phyloP scores from a whole-genome alignment of 1,140 invertebrate species.

The Caerostris extrusa region DNA sequence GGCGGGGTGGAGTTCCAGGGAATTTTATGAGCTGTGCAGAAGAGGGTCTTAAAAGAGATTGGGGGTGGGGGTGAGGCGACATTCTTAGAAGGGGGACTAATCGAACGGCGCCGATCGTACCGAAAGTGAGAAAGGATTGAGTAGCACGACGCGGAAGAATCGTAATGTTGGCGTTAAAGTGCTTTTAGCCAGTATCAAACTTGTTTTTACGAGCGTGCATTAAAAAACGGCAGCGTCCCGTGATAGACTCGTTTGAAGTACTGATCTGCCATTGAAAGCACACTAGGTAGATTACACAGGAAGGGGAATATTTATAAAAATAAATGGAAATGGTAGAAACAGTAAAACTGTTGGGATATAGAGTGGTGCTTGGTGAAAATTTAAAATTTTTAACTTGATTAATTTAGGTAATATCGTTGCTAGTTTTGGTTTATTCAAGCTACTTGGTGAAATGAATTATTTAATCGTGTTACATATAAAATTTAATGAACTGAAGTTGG shows the following conservation, averaged over 20 bases:
- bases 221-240: slow-evolving; percentile 13
- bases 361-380: too few species aligned
- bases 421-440: too few species aligned
- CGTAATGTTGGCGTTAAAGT: slow-evolving; percentile 43
- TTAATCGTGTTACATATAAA: too few species aligned
- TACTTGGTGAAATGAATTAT: too few species aligned
- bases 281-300: too few species aligned
- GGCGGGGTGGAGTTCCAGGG: not conserved
- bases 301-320: too few species aligned
- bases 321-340: too few species aligned
- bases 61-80: not conserved
- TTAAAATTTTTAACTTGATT: too few species aligned
- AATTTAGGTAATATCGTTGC: too few species aligned
- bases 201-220: slow-evolving; percentile 37
- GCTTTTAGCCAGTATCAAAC: slow-evolving; percentile 36
- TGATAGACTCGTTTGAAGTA: not conserved
- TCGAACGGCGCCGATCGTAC: slow-evolving; percentile 48
- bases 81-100: not conserved
- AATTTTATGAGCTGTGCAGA: slow-evolving; percentile 25
- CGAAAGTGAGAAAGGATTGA: slow-evolving; percentile 47
- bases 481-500: too few species aligned
- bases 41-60: not conserved
- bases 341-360: too few species aligned
- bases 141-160: not conserved
- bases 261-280: not conserved